A percentile compares a stretch with the other conserved stretches of the same genome.
These are phyloP conservation scores for Eumaeus atala DNA, from an alignment of 1,140 invertebrate species.

Conservation along the genomic window DNA sequence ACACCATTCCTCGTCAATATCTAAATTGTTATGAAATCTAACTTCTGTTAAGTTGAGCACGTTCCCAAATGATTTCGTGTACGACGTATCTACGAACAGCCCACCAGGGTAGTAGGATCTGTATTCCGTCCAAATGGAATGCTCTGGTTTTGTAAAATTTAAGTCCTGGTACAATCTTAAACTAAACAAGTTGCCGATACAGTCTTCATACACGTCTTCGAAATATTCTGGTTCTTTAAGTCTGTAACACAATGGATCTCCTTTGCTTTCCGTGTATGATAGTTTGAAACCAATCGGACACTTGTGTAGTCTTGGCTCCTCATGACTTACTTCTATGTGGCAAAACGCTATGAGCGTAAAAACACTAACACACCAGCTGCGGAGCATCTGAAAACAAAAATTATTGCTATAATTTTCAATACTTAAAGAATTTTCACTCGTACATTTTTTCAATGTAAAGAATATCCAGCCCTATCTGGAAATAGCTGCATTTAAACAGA, in stretches of 20 bases:
- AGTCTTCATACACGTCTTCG: slow-evolving; percentile 46
- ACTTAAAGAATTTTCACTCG: too few relatives aligned
- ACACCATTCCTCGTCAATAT: slow-evolving; percentile 44
- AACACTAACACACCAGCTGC: background rate
- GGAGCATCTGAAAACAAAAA: slow-evolving; percentile 11
- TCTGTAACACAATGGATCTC: slow-evolving; percentile 38
- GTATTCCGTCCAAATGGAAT: slow-evolving; percentile 59
- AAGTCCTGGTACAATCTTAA: slow-evolving; percentile 39
- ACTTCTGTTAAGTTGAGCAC: slow-evolving; percentile 31
- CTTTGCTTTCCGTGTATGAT: slow-evolving; percentile 30
- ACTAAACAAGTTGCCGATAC: slow-evolving; percentile 51
- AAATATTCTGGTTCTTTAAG: slow-evolving; percentile 50
- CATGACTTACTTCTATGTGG: slow-evolving; percentile 3
- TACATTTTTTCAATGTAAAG: too few relatives aligned
- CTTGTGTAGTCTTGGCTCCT: background rate
- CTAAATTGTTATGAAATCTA: slow-evolving; percentile 30
- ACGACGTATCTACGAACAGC: slow-evolving; percentile 53
- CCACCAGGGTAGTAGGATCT: slow-evolving; percentile 56
- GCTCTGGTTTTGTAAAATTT: slow-evolving; percentile 34
- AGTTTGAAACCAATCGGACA: slow-evolving; percentile 48
- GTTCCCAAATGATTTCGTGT: slow-evolving; percentile 33
- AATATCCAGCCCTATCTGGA: too few relatives aligned
- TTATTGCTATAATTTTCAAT: background rate
- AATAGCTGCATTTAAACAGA: too few relatives aligned
- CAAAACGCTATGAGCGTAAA: slow-evolving; percentile 1